phyloP scores from a whole-genome alignment of 2,113 vertebrate genomes.

The Regulus satrapa region DNA sequence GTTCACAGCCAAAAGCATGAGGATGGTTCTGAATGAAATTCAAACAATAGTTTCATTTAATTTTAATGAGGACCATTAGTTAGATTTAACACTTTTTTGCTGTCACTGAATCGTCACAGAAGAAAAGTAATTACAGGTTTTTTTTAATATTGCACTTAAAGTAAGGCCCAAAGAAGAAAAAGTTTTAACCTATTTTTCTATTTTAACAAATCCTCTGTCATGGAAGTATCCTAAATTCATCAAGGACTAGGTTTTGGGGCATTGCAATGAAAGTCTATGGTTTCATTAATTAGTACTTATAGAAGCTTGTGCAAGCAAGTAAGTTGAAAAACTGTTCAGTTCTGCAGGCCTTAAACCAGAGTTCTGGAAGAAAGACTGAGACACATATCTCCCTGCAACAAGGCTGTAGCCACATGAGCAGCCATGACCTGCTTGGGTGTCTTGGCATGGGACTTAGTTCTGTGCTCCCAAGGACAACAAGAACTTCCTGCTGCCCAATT shows the following conservation, averaged over 20 bases:
- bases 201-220: neutral
- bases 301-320: neutral
- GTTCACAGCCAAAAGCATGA: neutral
- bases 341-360: neutral
- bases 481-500: neutral
- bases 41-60: neutral
- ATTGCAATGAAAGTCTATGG: neutral
- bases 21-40: neutral
- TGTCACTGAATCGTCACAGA: neutral
- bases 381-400: fast-evolving
- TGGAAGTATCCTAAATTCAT: neutral
- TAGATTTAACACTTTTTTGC: neutral
- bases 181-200: neutral
- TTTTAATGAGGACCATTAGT: neutral
- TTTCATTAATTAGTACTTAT: neutral
- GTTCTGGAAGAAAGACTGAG: neutral
- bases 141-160: neutral
- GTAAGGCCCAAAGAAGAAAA: neutral
- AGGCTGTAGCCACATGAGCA: fast-evolving
- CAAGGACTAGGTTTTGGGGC: neutral
- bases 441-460: fast-evolving
- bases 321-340: neutral
- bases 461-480: neutral
- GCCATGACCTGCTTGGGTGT: neutral
- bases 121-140: neutral